Conservation (phyloP, 2,113 vertebrate species). For the Gadus macrocephalus region DNA sequence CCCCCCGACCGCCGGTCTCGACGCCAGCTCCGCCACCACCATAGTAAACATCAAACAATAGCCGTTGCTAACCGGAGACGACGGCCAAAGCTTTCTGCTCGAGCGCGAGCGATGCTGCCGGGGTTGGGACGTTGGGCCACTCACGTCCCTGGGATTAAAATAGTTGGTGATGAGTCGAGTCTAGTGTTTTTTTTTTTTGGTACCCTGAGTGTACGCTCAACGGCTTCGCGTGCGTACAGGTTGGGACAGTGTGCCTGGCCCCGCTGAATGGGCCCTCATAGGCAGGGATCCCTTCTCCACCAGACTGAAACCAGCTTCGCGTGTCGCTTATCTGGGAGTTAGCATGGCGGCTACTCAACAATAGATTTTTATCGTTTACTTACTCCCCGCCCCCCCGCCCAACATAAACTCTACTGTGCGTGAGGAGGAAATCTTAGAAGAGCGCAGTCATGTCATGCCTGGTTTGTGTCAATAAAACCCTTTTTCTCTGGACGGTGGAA, state of each 20-base stretch:
- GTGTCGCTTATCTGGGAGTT: constrained; percentile 43
- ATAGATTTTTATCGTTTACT: constrained; percentile 23
- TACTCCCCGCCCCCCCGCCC: too few relatives aligned
- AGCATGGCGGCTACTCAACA: constrained; percentile 29
- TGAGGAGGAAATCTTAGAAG: constrained; percentile 29
- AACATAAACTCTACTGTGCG: constrained; percentile 24
- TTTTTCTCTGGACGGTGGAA: background rate
- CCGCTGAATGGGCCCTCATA: constrained; percentile 38
- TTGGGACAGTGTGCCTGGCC: background rate
- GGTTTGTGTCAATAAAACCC: constrained; percentile 34
- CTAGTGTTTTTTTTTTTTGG: background rate
- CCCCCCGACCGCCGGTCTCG: background rate
- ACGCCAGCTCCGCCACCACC: constrained; percentile 4
- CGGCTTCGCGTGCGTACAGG: too few relatives aligned
- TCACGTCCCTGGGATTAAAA: too few relatives aligned
- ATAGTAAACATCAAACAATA: constrained; percentile 42
- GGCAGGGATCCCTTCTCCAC: constrained; percentile 28
- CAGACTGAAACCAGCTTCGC: constrained; percentile 46
- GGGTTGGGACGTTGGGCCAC: constrained; percentile 7
- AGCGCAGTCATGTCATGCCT: constrained; percentile 28
- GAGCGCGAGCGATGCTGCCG: constrained; percentile 7
- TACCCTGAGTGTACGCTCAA: background rate
- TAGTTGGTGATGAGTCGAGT: too few relatives aligned
- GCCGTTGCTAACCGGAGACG: constrained; percentile 39
- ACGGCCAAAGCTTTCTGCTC: constrained; percentile 13